Evolutionary conservation across 2,113 vertebrate genomes (phyloP), one percentile per base, ranked within the genome.

Genomic region (Manacus vitellinus): DNA sequence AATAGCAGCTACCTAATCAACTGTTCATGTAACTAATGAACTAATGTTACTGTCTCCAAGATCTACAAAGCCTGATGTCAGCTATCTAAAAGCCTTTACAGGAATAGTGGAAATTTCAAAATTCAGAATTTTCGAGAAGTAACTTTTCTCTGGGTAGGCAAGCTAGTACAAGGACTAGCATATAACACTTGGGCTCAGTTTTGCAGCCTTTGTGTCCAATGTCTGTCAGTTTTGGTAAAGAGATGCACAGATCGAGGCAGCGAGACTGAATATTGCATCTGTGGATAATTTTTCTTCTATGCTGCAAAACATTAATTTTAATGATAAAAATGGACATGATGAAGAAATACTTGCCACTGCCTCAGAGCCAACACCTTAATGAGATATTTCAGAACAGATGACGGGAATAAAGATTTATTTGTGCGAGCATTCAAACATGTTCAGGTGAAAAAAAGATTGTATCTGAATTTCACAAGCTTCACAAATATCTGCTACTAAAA

Each of bases 341-440:
- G 65, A 71, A 80, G 88, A 91, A 93, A 87, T 77, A 65, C 41
- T 51, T 93, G 41, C 78, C 54, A 49, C 54, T 91, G 52, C 25
- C 91, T 88, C 31, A 61, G 41, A 92, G 95, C 65, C 94, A 94
- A 17, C 12, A 33, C 30, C 87, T 94, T 80, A 95, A 94, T 72
- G 78, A 97, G 49, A 86, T 79, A 73, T 84, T 95, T 95, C 97
- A 92, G 79, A 91, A 52, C 67, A 76, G 79, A 94, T 46, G 51
- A 63, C 82, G 39, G 83, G 85, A 93, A 94, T 83, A 94, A 97
- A 85, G 96, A 97, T 95, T 96, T 97, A 97, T 97, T 97, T 14
- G 33, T 95, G 66, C 78, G 80, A 94, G 96, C 89, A 95, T 91
- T 97, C 87, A 89, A 96, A 97, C 72, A 85, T 4, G 58, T 78